phyloP scores from a whole-genome alignment of 2,888 invertebrate species.

The Cosmia pyralina region DNA sequence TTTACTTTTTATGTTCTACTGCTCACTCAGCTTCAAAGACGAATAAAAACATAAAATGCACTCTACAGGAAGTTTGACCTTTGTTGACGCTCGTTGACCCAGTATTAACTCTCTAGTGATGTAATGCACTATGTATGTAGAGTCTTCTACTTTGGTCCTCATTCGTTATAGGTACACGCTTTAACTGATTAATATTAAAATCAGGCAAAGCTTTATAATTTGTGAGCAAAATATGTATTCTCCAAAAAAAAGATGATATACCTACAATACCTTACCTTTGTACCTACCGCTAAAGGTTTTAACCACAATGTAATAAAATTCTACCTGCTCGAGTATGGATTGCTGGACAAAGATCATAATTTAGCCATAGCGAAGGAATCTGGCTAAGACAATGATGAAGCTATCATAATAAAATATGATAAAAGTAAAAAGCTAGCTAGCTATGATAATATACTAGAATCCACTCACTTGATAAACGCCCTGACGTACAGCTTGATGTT shows the following conservation, averaged over 20 bases:
- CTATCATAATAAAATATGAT: neutral
- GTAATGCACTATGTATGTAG: neutral
- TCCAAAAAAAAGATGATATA: neutral
- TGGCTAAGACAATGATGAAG: neutral
- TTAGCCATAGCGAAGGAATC: neutral
- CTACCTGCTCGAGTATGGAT: neutral
- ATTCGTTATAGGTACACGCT: too few relatives aligned
- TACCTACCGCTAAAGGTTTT: neutral
- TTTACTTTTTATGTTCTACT: neutral
- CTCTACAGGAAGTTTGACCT: neutral
- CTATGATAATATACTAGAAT: neutral
- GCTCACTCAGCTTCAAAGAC: neutral
- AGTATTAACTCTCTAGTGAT: neutral
- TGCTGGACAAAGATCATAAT: neutral
- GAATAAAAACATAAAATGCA: neutral
- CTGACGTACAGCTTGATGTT: constrained; percentile 95
- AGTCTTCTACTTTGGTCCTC: neutral
- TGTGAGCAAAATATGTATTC: neutral
- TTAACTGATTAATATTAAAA: too few relatives aligned
- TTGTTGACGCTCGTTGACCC: neutral
- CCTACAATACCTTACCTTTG: neutral
- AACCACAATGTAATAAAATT: neutral
- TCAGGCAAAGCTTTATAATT: neutral
- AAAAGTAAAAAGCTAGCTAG: too few relatives aligned
- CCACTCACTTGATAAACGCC: constrained; percentile 94